These are phyloP conservation scores for Sminthurinus aureus DNA, from an alignment of 2,888 invertebrate species.

Conservation along the genomic window DNA sequence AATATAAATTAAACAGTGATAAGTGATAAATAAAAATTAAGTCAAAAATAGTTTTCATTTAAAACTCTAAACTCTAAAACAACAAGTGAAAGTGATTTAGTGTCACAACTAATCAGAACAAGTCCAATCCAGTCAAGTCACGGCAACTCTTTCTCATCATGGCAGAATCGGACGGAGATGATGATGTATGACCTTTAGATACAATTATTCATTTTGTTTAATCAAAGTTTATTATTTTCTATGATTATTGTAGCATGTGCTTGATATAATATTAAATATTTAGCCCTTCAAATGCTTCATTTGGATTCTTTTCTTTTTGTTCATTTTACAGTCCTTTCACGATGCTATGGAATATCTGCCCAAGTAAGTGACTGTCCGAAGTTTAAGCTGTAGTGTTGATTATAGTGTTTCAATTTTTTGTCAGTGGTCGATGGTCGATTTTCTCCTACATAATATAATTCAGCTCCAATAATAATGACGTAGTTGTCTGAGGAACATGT, in stretches of 20 bases:
- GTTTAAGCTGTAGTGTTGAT: not conserved
- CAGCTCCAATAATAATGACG: not conserved
- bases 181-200: slow-evolving; percentile 49
- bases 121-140: too few relatives aligned
- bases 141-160: slow-evolving; percentile 40
- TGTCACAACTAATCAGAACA: too few relatives aligned
- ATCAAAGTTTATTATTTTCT: not conserved
- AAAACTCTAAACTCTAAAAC: too few relatives aligned
- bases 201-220: not conserved
- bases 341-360: slow-evolving; percentile 58
- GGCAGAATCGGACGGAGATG: slow-evolving; percentile 58
- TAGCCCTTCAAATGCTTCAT: too few relatives aligned
- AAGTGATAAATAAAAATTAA: too few relatives aligned
- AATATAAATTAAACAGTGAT: too few relatives aligned
- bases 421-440: not conserved
- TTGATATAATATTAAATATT: not conserved
- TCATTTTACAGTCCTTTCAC: slow-evolving; percentile 55
- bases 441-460: not conserved
- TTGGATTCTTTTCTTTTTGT: slow-evolving; percentile 26
- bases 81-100: too few relatives aligned
- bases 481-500: slow-evolving; percentile 10
- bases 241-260: not conserved
- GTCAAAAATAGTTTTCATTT: too few relatives aligned
- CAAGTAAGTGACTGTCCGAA: slow-evolving; percentile 45
- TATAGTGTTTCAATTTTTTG: not conserved